Conservation (phyloP, 2,888 invertebrate species). For the Neria commutata region DNA sequence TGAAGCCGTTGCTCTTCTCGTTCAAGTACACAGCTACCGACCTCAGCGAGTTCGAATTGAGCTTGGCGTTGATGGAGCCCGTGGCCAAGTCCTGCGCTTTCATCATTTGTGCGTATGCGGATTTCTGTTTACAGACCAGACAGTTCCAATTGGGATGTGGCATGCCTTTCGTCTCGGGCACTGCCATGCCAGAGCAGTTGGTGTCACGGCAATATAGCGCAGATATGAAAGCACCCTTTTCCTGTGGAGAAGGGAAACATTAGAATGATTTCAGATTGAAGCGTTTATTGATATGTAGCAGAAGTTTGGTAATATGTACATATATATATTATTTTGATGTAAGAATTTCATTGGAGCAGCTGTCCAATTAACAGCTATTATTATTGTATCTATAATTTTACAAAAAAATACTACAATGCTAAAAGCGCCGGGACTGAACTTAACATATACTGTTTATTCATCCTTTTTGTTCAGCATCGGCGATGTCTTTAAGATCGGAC, state of each 20-base stretch:
- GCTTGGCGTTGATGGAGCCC: slow-evolving; percentile 58
- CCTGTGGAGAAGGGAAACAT: slow-evolving; percentile 40
- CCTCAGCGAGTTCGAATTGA: slow-evolving; percentile 48
- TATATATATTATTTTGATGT: too few species aligned
- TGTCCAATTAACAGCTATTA: too few species aligned
- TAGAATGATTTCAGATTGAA: too few species aligned
- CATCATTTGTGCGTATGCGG: slow-evolving; percentile 53
- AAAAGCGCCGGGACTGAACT: too few species aligned
- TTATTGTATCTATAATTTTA: too few species aligned
- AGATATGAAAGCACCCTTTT: slow-evolving; percentile 56
- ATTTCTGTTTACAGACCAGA: slow-evolving; percentile 65
- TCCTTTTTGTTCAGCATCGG: too few species aligned
- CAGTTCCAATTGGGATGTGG: slow-evolving; percentile 71
- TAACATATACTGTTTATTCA: too few species aligned
- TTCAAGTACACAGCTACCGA: slow-evolving; percentile 54
- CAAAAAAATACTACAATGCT: too few species aligned
- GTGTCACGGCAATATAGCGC: slow-evolving; percentile 63
- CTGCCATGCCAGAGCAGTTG: slow-evolving; percentile 53
- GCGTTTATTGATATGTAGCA: too few species aligned
- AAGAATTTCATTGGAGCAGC: too few species aligned
- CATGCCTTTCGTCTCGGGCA: slow-evolving; percentile 68
- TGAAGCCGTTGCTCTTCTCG: slow-evolving; percentile 53
- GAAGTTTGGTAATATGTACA: too few species aligned
- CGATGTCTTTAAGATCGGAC: too few species aligned
- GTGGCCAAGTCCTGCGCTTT: slow-evolving; percentile 58